Base-by-base conservation (phyloP, 2,797 vertebrate genomes). In the Rhinatrema bivittatum region DNA sequence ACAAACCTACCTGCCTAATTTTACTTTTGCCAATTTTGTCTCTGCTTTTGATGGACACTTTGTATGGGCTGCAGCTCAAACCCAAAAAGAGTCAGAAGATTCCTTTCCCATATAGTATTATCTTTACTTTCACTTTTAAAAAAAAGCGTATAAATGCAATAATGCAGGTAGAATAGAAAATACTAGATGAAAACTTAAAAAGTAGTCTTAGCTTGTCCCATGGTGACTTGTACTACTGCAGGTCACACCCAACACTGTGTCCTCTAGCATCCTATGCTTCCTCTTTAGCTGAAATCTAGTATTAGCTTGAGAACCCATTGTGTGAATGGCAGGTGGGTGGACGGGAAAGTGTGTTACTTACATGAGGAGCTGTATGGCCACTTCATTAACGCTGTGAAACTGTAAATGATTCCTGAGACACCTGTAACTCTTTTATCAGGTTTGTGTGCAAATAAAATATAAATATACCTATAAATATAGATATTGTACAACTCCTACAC, bases 121-220 rank as follows among this genome's bases (percentile, higher is more conserved):
- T 72, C 52, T 70, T 77, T 73, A 60, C 68, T 75, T 77, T 46
- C 56, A 71, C 53, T 78, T 70, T 46, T 67, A 56, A 74, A 55
- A 51, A 46, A 71, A 79, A 78, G 85, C 81, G 75, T 86, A 84
- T 82, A 75, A 63, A 80, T 79, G 83, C 85, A 85, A 79, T 87
- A 84, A 86, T 70, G 72, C 75, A 72, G 76, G 64, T 79, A 82
- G 78, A 78, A 62, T 74, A 81, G 73, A 79, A 39, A 59, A 70
- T 75, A 72, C 63, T 70, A 74, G 71, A 69, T 72, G 73, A 68
- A 68, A 70, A 73, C 70, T 63, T 37, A 72, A n/a, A n/a, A n/a
- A 67, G 74, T 77, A 78, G 74, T 71, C 9, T 75, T 74, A 72
- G 76, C 72, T 79, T 76, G 62, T 79, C 68, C 65, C 66, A 68